phyloP scores from a whole-genome alignment of 2,888 invertebrate species.

The Ennomos fuscantarius region DNA sequence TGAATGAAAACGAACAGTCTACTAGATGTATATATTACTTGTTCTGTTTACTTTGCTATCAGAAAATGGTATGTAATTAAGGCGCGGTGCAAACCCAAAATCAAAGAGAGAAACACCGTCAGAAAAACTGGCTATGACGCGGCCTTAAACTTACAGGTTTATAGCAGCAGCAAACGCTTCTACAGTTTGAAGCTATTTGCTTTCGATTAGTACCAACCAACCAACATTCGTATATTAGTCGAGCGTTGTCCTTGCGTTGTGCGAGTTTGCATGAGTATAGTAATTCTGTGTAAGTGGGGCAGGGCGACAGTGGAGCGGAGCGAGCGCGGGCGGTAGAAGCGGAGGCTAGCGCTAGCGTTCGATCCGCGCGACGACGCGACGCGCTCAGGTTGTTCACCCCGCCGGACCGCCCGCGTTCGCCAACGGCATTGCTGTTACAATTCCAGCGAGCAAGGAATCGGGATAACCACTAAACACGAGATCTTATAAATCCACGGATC shows the following conservation, averaged over 20 bases:
- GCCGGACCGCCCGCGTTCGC: conserved; percentile 53
- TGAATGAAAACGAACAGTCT: too few relatives aligned
- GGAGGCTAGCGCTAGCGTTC: conserved; percentile 58
- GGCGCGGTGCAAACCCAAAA: too few relatives aligned
- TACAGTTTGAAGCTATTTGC: not conserved
- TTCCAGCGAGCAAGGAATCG: conserved; percentile 4
- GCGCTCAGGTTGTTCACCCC: conserved; percentile 78
- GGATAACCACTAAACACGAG: conserved; percentile 6
- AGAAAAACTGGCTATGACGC: too few relatives aligned
- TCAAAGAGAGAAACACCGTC: too few relatives aligned
- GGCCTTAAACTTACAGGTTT: too few relatives aligned
- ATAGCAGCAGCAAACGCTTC: too few relatives aligned
- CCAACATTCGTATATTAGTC: too few relatives aligned
- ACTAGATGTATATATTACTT: too few relatives aligned
- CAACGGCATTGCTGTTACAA: conserved; percentile 17
- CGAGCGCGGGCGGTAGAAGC: conserved; percentile 40
- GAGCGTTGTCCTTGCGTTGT: conserved; percentile 26
- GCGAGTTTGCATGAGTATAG: conserved; percentile 43
- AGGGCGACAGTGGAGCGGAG: conserved; percentile 45
- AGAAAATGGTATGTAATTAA: too few relatives aligned
- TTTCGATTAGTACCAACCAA: conserved; percentile 1
- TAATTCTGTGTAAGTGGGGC: conserved; percentile 55
- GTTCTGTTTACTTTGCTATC: too few relatives aligned
- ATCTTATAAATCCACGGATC: not conserved
- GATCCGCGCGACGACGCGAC: conserved; percentile 75